These are phyloP conservation scores for Spilosoma lubricipeda DNA, from an alignment of 2,888 invertebrate genomes.

Conservation along the genomic window DNA sequence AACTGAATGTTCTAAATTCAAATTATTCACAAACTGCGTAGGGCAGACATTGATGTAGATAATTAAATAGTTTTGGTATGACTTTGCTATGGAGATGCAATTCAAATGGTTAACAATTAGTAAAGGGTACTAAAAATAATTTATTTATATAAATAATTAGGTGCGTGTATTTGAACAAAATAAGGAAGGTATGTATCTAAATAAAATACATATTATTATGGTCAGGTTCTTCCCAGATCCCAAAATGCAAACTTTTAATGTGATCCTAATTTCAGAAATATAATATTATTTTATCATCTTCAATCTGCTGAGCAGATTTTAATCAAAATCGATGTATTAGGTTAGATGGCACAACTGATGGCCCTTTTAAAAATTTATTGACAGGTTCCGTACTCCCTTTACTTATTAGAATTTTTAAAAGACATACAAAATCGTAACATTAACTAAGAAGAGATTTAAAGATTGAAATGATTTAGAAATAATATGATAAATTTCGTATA, in stretches of 20 bases:
- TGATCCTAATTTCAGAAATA: too few relatives aligned
- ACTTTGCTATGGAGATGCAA: slow-evolving; percentile 5
- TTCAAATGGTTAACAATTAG: background rate
- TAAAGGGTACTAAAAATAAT: background rate
- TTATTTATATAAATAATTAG: background rate
- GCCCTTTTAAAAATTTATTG: too few relatives aligned
- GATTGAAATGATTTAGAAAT: background rate
- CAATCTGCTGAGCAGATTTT: background rate
- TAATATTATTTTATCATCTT: too few relatives aligned
- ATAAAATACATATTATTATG: too few relatives aligned
- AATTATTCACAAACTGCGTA: slow-evolving; percentile 14
- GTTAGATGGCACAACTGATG: background rate
- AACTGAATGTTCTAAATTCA: background rate
- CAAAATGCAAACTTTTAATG: too few relatives aligned
- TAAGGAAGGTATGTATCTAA: background rate
- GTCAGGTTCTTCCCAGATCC: too few relatives aligned
- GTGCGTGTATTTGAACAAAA: background rate
- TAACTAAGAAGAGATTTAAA: background rate
- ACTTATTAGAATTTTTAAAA: too few relatives aligned
- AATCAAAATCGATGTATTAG: background rate
- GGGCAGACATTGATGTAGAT: slow-evolving; percentile 7
- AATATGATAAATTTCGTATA: too few relatives aligned
- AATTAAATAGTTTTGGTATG: background rate
- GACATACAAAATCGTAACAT: too few relatives aligned
- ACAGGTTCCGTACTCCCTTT: too few relatives aligned